Percentiles rank a stretch among this genome's conserved stretches.
These are phyloP conservation scores for Otis tarda DNA, from an alignment of 2,113 vertebrate genomes.

Conservation along the genomic window DNA sequence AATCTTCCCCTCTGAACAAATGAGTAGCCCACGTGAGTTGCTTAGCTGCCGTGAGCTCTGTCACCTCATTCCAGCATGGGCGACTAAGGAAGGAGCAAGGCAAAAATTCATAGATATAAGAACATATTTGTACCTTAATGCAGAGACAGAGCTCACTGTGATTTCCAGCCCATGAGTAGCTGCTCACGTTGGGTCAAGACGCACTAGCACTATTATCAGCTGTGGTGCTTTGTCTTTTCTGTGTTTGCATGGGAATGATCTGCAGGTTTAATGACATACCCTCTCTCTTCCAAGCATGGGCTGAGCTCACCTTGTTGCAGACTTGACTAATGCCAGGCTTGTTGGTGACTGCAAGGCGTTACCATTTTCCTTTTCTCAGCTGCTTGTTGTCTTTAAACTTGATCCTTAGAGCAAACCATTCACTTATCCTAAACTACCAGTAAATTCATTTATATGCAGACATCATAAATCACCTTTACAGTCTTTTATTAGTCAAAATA, in stretches of 20 bases:
- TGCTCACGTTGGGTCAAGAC: accelerated
- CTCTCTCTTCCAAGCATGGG: neutral
- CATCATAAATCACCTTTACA: neutral
- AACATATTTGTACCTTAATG: neutral
- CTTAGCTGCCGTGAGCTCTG: neutral
- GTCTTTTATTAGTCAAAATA: conserved; percentile 41
- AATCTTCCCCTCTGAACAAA: neutral
- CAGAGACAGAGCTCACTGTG: neutral
- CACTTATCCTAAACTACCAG: neutral
- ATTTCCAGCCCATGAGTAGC: neutral
- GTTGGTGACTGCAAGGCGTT: neutral
- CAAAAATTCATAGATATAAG: neutral
- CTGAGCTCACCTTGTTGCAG: neutral
- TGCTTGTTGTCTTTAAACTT: neutral
- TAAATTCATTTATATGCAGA: neutral
- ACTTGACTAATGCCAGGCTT: neutral
- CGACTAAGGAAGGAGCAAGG: neutral
- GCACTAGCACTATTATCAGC: neutral
- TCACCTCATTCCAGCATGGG: neutral
- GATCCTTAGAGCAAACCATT: neutral
- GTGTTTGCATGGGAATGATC: neutral
- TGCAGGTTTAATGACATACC: neutral
- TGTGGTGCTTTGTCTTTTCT: neutral
- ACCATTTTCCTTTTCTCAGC: neutral
- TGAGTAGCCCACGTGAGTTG: neutral